Conservation (phyloP, 2,797 vertebrate species). For the Psittacula derbiana region DNA sequence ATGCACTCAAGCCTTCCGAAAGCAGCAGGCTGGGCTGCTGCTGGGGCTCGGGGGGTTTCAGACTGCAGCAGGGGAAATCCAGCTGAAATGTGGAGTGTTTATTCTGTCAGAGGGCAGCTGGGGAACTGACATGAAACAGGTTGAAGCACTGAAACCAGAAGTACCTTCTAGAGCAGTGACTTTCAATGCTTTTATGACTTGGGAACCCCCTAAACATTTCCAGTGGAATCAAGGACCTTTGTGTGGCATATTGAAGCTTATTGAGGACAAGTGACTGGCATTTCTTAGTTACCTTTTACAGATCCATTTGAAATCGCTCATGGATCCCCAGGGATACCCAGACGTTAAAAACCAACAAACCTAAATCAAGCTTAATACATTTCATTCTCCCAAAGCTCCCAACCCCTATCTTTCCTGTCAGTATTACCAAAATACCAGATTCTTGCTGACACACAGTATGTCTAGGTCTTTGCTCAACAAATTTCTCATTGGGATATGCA, state of each 20-base stretch:
- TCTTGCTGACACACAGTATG: neutral
- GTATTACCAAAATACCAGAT: neutral
- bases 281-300: neutral
- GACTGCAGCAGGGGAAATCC: neutral
- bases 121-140: conserved; percentile 23
- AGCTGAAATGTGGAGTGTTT: neutral
- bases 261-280: neutral
- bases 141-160: neutral
- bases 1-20: neutral
- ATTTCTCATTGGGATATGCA: neutral
- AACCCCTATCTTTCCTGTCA: neutral
- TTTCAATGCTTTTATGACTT: conserved; percentile 12
- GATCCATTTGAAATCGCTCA: neutral
- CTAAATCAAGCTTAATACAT: neutral
- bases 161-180: neutral
- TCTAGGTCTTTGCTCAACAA: neutral
- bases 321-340: neutral
- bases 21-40: rapidly evolving
- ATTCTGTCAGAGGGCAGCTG: neutral
- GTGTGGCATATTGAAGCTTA: neutral
- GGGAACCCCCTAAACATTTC: neutral
- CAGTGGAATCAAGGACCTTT: neutral
- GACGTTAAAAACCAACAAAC: neutral
- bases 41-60: neutral
- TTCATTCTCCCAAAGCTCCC: neutral